These are phyloP conservation scores for Drosophila guanche DNA, from an alignment of 1,140 invertebrate species.

Conservation along the genomic window DNA sequence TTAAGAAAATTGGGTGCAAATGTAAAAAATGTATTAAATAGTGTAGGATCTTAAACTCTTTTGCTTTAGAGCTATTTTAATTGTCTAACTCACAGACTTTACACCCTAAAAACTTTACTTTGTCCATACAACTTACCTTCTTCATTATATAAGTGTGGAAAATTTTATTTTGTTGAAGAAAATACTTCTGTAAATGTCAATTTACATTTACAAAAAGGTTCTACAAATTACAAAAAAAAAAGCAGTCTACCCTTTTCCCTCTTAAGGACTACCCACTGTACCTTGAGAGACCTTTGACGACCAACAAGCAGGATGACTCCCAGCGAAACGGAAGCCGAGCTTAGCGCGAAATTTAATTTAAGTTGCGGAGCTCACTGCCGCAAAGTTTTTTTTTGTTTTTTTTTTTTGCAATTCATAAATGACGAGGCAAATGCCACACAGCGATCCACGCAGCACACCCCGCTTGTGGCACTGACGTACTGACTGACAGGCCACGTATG, in stretches of 20 bases:
- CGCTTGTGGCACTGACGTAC: slow-evolving; percentile 16
- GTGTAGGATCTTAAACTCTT: no score
- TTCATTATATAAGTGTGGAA: no score
- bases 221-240: neutral
- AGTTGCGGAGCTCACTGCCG: slow-evolving; percentile 39
- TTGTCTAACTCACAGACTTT: no score
- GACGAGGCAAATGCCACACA: slow-evolving; percentile 8
- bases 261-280: slow-evolving; percentile 50
- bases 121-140: no score
- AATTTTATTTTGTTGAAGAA: no score
- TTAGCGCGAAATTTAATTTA: slow-evolving; percentile 77
- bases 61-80: no score
- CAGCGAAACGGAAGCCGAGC: slow-evolving; percentile 66
- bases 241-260: neutral
- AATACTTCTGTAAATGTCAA: no score
- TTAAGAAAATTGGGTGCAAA: no score
- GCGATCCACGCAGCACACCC: neutral
- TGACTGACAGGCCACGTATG: slow-evolving; percentile 44
- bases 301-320: slow-evolving; percentile 34
- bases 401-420: slow-evolving; percentile 48
- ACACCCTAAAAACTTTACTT: no score
- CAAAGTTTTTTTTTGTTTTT: slow-evolving; percentile 25
- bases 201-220: no score
- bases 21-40: no score
- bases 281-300: slow-evolving; percentile 11